Percentiles rank a stretch among this genome's conserved stretches.
phyloP scores from a whole-genome alignment of 2,113 vertebrate species.

The Callospermophilus lateralis region DNA sequence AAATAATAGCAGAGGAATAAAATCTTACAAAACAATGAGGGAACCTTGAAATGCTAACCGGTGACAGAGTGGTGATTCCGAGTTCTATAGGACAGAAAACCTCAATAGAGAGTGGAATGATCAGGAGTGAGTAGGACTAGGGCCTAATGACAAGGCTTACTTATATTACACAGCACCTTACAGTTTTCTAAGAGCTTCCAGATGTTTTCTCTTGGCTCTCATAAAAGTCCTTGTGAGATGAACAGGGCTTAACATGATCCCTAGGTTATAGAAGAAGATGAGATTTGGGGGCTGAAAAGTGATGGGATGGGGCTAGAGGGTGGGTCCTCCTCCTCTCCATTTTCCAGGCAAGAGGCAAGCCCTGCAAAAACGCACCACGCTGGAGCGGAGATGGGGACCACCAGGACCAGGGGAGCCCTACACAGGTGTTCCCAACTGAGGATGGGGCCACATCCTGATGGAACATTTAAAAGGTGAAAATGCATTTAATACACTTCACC shows the following conservation, averaged over 20 bases:
- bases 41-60: neutral
- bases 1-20: neutral
- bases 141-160: no score
- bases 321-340: rapidly evolving
- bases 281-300: neutral
- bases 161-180: neutral
- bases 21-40: neutral
- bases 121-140: neutral
- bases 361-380: rapidly evolving
- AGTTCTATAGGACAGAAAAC: neutral
- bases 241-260: neutral
- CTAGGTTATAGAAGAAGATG: neutral
- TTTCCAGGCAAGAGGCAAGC: neutral
- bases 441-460: neutral
- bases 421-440: neutral
- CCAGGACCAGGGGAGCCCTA: rapidly evolving
- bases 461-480: neutral
- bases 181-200: neutral
- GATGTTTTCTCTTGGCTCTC: neutral
- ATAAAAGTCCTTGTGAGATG: neutral
- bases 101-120: neutral
- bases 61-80: neutral
- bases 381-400: no score
- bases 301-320: neutral
- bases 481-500: neutral